Conservation (phyloP, 2,797 vertebrate species). For the Danionella dracula region DNA sequence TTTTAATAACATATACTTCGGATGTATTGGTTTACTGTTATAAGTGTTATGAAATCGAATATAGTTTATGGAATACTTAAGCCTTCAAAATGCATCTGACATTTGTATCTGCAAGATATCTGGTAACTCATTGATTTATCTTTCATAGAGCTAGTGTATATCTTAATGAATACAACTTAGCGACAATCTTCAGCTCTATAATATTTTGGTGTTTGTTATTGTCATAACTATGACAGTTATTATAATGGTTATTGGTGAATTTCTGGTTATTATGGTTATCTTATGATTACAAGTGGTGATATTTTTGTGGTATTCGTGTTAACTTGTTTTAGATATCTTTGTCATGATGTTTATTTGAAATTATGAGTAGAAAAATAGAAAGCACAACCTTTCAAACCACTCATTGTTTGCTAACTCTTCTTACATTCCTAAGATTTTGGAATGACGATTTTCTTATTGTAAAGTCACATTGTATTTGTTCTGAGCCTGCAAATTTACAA, state of each 20-base stretch:
- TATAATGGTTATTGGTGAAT: constrained; percentile 73
- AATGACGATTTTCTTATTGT: constrained; percentile 62
- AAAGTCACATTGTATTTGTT: constrained; percentile 47
- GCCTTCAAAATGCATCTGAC: constrained; percentile 34
- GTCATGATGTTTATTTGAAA: constrained; percentile 63
- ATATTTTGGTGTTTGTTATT: constrained; percentile 72
- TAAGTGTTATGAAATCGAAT: constrained; percentile 17
- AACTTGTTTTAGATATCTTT: constrained; percentile 75
- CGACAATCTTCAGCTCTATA: constrained; percentile 78
- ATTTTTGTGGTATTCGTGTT: constrained; percentile 80
- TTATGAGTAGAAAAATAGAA: constrained; percentile 62
- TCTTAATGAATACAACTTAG: constrained; percentile 59
- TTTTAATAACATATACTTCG: neutral
- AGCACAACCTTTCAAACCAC: constrained; percentile 59
- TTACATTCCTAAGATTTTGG: constrained; percentile 63
- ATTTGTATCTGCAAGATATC: constrained; percentile 31
- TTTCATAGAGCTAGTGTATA: constrained; percentile 49
- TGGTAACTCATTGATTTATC: constrained; percentile 51
- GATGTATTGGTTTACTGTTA: constrained; percentile 11
- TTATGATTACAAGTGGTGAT: constrained; percentile 69
- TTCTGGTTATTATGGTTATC: constrained; percentile 81
- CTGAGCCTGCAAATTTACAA: constrained; percentile 46
- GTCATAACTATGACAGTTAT: constrained; percentile 80
- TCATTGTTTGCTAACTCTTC: constrained; percentile 55
- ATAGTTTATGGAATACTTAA: constrained; percentile 6